phyloP scores from a whole-genome alignment of 2,113 vertebrate species.

The Dromiciops gliroides region DNA sequence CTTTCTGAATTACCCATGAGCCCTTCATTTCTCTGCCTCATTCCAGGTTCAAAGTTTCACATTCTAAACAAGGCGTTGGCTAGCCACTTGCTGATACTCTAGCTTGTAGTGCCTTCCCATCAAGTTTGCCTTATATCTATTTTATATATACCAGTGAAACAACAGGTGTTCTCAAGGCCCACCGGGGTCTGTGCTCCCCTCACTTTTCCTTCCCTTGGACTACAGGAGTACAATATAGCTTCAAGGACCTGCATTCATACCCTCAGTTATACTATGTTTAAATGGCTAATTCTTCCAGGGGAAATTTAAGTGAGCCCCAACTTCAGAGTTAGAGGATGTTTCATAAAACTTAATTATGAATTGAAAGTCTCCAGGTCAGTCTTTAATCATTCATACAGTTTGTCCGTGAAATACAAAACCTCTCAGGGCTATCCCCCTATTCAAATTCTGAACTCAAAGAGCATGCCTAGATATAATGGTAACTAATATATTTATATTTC shows the following conservation, averaged over 20 bases:
- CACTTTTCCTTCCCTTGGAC: not conserved
- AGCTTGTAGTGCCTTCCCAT: not conserved
- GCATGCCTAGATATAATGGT: not conserved
- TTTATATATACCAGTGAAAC: not conserved
- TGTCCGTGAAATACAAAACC: not conserved
- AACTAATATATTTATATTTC: no score
- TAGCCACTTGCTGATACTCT: not conserved
- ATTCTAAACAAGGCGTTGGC: not conserved
- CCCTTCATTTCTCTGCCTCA: not conserved
- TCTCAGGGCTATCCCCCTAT: not conserved
- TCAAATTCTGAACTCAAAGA: not conserved
- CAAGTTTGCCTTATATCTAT: not conserved
- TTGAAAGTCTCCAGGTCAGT: not conserved
- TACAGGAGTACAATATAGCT: not conserved
- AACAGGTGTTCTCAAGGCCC: not conserved
- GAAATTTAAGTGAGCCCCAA: not conserved
- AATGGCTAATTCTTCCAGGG: not conserved
- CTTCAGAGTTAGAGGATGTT: not conserved
- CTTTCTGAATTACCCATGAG: not conserved
- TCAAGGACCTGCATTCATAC: not conserved
- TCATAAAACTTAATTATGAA: not conserved
- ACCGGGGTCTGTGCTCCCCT: not conserved
- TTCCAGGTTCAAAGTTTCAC: not conserved
- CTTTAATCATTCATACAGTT: not conserved
- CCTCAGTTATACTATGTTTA: not conserved